phyloP scores from a whole-genome alignment of 2,113 vertebrate genomes.

The Daphoenositta chrysoptera region DNA sequence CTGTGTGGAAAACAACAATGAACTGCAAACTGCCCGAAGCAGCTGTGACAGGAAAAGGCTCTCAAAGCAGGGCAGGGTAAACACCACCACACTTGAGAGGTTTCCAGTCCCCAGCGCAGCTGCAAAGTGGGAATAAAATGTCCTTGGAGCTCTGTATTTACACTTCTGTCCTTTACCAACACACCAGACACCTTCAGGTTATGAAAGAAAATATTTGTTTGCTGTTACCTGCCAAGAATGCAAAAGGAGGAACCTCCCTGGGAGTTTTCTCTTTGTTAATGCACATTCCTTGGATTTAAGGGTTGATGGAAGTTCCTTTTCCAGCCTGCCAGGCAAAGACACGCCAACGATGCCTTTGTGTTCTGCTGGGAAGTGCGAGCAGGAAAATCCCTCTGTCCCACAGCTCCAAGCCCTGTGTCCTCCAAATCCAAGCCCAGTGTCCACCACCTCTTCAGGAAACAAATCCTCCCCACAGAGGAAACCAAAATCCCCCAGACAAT shows the following conservation, averaged over 20 bases:
- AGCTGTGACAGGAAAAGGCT: background rate
- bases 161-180: background rate
- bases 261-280: background rate
- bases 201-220: background rate
- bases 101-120: background rate
- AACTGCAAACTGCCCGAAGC: background rate
- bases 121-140: background rate
- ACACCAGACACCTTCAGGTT: background rate
- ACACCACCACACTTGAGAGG: background rate
- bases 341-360: background rate
- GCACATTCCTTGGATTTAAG: background rate
- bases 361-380: background rate
- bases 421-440: background rate
- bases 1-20: background rate
- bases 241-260: background rate
- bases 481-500: background rate
- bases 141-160: background rate
- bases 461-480: background rate
- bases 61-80: background rate
- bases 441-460: background rate
- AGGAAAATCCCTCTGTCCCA: background rate
- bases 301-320: background rate
- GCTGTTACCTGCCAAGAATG: background rate
- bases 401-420: background rate
- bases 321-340: background rate